Evolutionary conservation across 2,888 invertebrate genomes (phyloP).

Genomic region (Drosophila birchii): DNA sequence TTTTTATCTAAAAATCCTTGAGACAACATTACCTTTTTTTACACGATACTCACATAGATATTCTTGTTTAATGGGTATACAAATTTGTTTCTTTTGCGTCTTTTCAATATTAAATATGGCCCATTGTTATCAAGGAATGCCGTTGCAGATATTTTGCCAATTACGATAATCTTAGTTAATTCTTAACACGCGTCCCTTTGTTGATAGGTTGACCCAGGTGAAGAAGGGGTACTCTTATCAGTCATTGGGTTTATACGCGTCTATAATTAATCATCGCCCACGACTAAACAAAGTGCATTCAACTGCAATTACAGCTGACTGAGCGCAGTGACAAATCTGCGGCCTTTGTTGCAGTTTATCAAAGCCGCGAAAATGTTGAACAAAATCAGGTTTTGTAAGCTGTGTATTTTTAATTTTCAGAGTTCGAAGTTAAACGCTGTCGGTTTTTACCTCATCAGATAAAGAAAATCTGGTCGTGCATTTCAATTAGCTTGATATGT

Average conservation of each 20-base stretch:
- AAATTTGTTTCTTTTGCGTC: neutral
- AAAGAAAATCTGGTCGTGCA: slow-evolving; percentile 24
- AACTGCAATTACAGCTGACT: slow-evolving; percentile 27
- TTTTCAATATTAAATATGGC: neutral
- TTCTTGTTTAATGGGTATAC: neutral
- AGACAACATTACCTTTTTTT: neutral
- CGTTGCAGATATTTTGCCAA: slow-evolving; percentile 1
- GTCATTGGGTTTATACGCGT: slow-evolving; percentile 17
- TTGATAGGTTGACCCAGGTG: neutral
- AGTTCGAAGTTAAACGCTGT: slow-evolving; percentile 1
- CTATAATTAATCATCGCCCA: slow-evolving; percentile 21
- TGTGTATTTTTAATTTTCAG: neutral
- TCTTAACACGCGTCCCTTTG: slow-evolving; percentile 5
- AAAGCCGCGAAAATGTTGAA: slow-evolving; percentile 12
- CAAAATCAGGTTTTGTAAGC: slow-evolving; percentile 11
- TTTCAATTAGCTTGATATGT: slow-evolving; percentile 31
- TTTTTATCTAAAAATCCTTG: neutral
- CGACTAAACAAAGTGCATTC: slow-evolving; percentile 42
- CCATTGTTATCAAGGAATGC: neutral
- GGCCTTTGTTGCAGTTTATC: slow-evolving; percentile 18
- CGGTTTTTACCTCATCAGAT: slow-evolving; percentile 22
- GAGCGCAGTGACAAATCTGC: slow-evolving; percentile 15
- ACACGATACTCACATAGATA: neutral
- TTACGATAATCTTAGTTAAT: neutral
- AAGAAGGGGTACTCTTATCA: slow-evolving; percentile 25